A percentile compares a stretch with the other conserved stretches of the same genome.
phyloP scores from a whole-genome alignment of 2,888 invertebrate genomes.

The Pelosia muscerda region DNA sequence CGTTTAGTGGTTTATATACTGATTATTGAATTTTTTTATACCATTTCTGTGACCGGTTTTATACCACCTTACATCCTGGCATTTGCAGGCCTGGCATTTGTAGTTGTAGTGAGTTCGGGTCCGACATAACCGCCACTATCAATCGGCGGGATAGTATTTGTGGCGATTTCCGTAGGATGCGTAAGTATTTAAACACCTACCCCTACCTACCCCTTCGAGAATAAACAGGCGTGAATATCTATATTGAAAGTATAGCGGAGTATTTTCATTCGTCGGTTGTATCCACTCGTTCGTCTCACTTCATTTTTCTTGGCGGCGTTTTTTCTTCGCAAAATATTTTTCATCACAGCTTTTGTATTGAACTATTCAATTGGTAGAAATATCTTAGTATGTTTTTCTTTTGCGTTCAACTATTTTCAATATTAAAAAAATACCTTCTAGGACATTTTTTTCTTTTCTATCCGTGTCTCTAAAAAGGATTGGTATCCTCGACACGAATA shows the following conservation, averaged over 20 bases:
- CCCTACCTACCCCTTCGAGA: background rate
- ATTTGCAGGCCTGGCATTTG: no score
- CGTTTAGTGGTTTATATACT: no score
- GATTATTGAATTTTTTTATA: no score
- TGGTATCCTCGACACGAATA: no score
- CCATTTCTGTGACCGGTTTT: no score
- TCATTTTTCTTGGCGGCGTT: conserved; percentile 54
- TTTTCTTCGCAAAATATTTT: conserved; percentile 58
- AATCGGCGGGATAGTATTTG: no score
- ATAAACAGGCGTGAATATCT: background rate
- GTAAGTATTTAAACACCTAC: no score
- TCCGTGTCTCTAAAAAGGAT: no score
- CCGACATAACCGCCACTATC: no score
- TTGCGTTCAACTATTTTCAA: conserved; percentile 51
- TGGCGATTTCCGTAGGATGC: no score
- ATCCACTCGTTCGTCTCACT: conserved; percentile 64
- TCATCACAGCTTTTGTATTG: conserved; percentile 63
- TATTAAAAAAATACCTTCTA: conserved; percentile 47
- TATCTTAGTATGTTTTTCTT: conserved; percentile 65
- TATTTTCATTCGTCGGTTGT: conserved; percentile 60
- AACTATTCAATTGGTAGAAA: conserved; percentile 74
- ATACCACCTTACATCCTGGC: no score
- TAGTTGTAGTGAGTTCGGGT: no score
- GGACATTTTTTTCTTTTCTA: conserved; percentile 36
- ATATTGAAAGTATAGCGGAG: conserved; percentile 74